These are phyloP conservation scores for Chanos chanos DNA, from an alignment of 2,797 vertebrate genomes.

Conservation along the genomic window DNA sequence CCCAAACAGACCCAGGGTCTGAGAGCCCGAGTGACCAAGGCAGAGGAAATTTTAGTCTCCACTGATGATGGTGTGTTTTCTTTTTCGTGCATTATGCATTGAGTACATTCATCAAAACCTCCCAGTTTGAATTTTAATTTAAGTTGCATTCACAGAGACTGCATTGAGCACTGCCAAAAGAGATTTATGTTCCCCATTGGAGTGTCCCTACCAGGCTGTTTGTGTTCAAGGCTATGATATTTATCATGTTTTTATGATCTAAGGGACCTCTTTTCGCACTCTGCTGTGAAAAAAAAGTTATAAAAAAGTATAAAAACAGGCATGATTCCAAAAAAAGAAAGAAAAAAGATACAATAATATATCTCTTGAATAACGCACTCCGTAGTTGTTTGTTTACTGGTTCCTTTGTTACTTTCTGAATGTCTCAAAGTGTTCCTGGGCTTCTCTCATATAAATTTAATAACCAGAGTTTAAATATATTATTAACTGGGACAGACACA, in stretches of 20 bases:
- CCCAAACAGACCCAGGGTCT: too few species aligned
- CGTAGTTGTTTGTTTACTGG: neutral
- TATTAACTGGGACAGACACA: neutral
- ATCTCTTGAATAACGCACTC: neutral
- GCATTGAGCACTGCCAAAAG: neutral
- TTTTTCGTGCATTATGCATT: too few species aligned
- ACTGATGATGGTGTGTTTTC: too few species aligned
- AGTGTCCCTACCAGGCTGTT: constrained; percentile 13
- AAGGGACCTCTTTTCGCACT: neutral
- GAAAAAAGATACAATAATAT: constrained; percentile 3
- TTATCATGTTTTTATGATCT: constrained; percentile 21
- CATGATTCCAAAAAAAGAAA: neutral
- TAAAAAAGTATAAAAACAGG: neutral
- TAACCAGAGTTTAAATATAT: neutral
- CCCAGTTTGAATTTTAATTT: too few species aligned
- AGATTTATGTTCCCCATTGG: constrained; percentile 18
- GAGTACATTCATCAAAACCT: too few species aligned
- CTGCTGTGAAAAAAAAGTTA: neutral
- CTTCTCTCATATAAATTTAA: constrained; percentile 20
- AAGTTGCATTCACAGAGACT: neutral
- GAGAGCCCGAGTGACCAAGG: too few species aligned
- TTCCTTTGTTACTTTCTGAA: neutral
- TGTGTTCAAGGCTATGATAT: constrained; percentile 21
- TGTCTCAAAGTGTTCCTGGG: neutral
- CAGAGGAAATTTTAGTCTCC: too few species aligned